Evolutionary conservation across 2,113 vertebrate species (phyloP), one percentile per base, ranked within the genome.

Genomic region (Alethe diademata): DNA sequence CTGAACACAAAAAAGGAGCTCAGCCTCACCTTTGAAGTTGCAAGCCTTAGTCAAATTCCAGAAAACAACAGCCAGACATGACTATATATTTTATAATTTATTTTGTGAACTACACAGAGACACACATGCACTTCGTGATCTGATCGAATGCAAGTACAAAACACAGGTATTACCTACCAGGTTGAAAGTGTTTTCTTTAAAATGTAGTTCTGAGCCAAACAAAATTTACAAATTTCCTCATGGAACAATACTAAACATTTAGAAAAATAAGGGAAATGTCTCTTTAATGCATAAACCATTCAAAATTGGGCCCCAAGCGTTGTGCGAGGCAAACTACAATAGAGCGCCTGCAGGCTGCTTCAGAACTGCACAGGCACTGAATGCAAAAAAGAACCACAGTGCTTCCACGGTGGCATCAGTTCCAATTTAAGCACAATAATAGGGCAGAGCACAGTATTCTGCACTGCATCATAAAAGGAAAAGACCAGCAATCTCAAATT

Each of bases 381-480:
- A 96, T 92, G 96, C 93, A 92, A 89, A 94, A 96, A 96, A 81
- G 93, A 96, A 57, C 80, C 80, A 91, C 91, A 81, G 93, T 48
- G 91, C 78, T 94, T 95, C 92, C 87, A 84, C 3, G 4, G 88
- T 89, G 89, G 86, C 92, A 94, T 88, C 82, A 48, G 76, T 14
- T 96, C 93, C 93, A 79, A 93, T 96, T 95, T 94, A 92, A 93
- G 90, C 72, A 96, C 90, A 95, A 97, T 95, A 97, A 96, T 80
- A 94, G 75, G 90, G 90, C 94, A 95, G 67, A 95, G 75, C 75
- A 90, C 78, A 80, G 82, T 57, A 84, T 94, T 88, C 92, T 78
- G 74, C 78, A 86, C 85, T 95, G 93, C 86, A 95, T 84, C 86
- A 95, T 93, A 94, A 96, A 95, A 92, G 82, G 40, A 76, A 87